Evolutionary conservation across 2,888 invertebrate species (phyloP).

Genomic region (Microplitis deprimator): DNA sequence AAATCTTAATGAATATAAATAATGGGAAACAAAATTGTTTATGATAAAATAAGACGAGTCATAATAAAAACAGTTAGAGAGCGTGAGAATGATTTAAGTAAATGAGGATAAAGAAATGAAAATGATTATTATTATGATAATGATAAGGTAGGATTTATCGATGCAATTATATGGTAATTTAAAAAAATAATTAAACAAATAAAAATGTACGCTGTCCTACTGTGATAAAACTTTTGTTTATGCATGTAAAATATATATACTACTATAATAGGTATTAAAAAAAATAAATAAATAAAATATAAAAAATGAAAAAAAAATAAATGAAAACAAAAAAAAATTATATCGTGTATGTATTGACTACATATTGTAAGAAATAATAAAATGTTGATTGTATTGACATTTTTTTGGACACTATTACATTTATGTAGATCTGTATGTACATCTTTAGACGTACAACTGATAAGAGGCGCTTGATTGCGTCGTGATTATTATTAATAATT

Average conservation of each 20-base stretch:
- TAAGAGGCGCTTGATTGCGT: constrained; percentile 22
- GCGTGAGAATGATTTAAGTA: constrained; percentile 35
- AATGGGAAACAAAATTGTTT: constrained; percentile 30
- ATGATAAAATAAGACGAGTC: constrained; percentile 2
- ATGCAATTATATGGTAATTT: constrained; percentile 59
- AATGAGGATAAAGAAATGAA: constrained; percentile 34
- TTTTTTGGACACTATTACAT: constrained; percentile 5
- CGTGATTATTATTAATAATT: constrained; percentile 25
- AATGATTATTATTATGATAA: not conserved
- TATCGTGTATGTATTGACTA: constrained; percentile 46
- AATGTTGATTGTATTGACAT: constrained; percentile 40
- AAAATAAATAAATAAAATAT: constrained; percentile 51
- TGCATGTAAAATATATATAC: constrained; percentile 67
- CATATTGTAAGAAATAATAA: constrained; percentile 28
- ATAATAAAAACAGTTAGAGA: constrained; percentile 36
- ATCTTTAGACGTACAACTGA: constrained; percentile 26
- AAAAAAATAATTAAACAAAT: constrained; percentile 41
- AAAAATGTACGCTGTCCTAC: constrained; percentile 70
- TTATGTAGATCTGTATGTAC: constrained; percentile 33
- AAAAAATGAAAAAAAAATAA: constrained; percentile 52
- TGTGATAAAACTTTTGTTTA: constrained; percentile 71
- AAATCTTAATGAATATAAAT: constrained; percentile 25
- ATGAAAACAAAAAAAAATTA: constrained; percentile 46
- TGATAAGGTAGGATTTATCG: constrained; percentile 43
- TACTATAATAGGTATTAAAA: constrained; percentile 63